Percentiles rank a stretch among this genome's conserved stretches.
These are phyloP conservation scores for Rhabdornis inornatus DNA, from an alignment of 2,113 vertebrate species.

Conservation along the genomic window DNA sequence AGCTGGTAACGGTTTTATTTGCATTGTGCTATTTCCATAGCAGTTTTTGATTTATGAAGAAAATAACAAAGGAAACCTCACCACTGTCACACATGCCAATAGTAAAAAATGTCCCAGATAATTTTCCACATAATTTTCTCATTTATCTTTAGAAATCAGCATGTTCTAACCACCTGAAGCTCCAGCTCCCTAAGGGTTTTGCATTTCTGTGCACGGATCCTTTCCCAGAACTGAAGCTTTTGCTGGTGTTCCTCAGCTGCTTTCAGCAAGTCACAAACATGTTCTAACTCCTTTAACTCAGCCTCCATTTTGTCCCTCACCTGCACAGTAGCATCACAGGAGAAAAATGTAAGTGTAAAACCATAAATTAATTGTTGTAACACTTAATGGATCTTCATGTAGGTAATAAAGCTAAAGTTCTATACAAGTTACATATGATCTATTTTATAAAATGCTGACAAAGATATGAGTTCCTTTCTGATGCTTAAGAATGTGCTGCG, in stretches of 20 bases:
- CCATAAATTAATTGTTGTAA: slow-evolving; percentile 19
- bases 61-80: background rate
- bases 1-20: background rate
- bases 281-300: slow-evolving; percentile 72
- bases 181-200: slow-evolving; percentile 75
- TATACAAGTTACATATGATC: background rate
- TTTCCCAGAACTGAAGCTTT: slow-evolving; percentile 66
- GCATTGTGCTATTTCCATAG: background rate
- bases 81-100: background rate
- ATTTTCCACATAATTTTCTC: background rate
- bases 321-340: slow-evolving; percentile 64
- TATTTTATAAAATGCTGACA: background rate
- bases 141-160: background rate
- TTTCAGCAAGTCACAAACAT: slow-evolving; percentile 69
- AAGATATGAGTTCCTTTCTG: background rate
- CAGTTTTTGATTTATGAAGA: background rate
- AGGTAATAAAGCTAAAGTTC: background rate
- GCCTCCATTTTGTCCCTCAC: slow-evolving; percentile 72
- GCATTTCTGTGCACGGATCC: slow-evolving; percentile 67
- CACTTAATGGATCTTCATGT: background rate
- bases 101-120: slow-evolving; percentile 23
- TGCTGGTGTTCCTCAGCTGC: slow-evolving; percentile 69
- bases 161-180: slow-evolving; percentile 73
- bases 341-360: slow-evolving; percentile 48
- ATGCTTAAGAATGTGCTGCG: background rate